phyloP scores from a whole-genome alignment of 2,797 vertebrate species.

The Jordanella pulchra region DNA sequence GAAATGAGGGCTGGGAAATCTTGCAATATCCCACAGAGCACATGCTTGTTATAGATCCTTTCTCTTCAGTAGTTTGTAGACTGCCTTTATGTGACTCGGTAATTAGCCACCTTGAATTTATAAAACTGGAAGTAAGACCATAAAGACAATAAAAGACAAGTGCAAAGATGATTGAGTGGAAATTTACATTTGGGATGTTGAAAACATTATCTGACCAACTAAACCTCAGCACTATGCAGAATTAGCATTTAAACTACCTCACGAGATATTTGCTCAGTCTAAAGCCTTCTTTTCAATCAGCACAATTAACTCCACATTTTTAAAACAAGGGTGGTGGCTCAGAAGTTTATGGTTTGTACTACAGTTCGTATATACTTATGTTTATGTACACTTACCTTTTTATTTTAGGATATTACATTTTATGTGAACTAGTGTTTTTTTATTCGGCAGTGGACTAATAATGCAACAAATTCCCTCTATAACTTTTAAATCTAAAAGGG shows the following conservation, averaged over 20 bases:
- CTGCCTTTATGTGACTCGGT: constrained; percentile 55
- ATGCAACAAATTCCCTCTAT: background rate
- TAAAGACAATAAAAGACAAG: constrained; percentile 55
- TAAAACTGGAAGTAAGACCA: constrained; percentile 51
- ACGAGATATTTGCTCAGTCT: constrained; percentile 3
- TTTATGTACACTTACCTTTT: background rate
- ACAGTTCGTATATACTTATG: too few relatives aligned
- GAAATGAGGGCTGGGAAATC: constrained; percentile 41
- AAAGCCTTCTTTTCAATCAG: background rate
- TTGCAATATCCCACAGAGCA: constrained; percentile 57
- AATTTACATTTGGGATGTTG: constrained; percentile 46
- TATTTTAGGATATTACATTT: background rate
- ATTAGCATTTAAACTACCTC: constrained; percentile 43
- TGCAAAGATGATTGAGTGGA: constrained; percentile 58
- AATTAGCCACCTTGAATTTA: constrained; percentile 63
- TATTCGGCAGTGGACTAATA: background rate
- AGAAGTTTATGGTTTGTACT: background rate
- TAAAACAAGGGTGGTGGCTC: constrained; percentile 1
- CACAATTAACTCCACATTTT: background rate
- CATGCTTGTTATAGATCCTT: constrained; percentile 55
- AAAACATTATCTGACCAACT: constrained; percentile 40
- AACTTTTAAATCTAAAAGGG: background rate
- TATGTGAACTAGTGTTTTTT: background rate
- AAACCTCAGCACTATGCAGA: constrained; percentile 20
- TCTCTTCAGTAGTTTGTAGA: constrained; percentile 28